Base-by-base conservation (phyloP, 2,888 invertebrate species). In the Zelleria hepariella region DNA sequence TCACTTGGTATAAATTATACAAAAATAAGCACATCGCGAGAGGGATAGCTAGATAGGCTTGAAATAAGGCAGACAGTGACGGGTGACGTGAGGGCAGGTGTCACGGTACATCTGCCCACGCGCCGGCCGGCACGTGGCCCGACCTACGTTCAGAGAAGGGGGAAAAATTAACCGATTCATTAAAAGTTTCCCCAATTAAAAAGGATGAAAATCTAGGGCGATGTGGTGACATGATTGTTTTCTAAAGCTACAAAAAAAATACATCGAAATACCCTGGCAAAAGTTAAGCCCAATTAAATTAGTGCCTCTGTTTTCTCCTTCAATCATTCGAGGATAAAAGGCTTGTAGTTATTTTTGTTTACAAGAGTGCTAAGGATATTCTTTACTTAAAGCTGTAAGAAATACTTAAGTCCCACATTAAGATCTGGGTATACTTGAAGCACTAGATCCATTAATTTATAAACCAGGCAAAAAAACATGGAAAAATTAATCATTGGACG, bases 1-100 rank as follows among this genome's bases (percentile, higher is more conserved):
- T 82, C 82, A 86, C 80, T 81, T 80, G 78, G 84, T 86, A 86
- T 87, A 86, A 85, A 86, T 86, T 88, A 85, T 84, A 86, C 86
- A 83, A 86, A 86, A 88, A 86, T 86, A 85, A 86, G 85, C 79
- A 79, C 80, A 75, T 73, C 71, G 60, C 72, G 82, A 86, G 59
- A 74, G 68, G 74, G 87, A 87, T 73, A 65, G 75, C 61, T 62
- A 65, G 78, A 83, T 77, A 58, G 68, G 68, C 69, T 68, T 69
- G 63, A 68, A 70, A 61, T 69, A 65, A 63, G 75, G 68, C 70
- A 75, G 83, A 86, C 67, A 72, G 85, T 79, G 86, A 87, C 70
- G 78, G 80, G 66, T 68, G 75, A 73, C 71, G 79, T 82, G 80
- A 80, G 80, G 86, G 87, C 87, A 88, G 87, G 87, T 88, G 87